A percentile compares a stretch with the other conserved stretches of the same genome.
Conservation (phyloP, 2,888 invertebrate species). For the Polydrusus tereticollis region DNA sequence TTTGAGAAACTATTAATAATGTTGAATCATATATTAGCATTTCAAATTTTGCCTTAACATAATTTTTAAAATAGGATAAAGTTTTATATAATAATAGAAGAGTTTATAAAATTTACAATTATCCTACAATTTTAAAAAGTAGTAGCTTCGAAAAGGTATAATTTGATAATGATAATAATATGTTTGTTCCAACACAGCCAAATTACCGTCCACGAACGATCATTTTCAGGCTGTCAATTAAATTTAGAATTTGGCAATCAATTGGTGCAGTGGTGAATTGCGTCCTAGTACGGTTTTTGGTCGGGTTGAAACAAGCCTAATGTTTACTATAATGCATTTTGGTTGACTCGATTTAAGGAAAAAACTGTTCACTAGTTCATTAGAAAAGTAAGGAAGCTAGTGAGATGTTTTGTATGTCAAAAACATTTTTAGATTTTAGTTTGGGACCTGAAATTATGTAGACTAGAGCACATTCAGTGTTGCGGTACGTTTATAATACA, state of each 20-base stretch:
- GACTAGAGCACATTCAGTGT: neutral
- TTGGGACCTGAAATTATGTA: slow-evolving; percentile 36
- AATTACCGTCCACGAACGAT: too few relatives aligned
- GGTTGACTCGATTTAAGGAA: neutral
- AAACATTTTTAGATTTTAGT: slow-evolving; percentile 16
- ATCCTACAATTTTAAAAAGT: neutral
- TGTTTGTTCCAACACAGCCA: too few relatives aligned
- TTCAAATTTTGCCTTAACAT: slow-evolving; percentile 43
- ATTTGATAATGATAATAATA: neutral
- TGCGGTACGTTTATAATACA: neutral
- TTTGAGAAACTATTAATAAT: slow-evolving; percentile 23
- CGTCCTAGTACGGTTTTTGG: too few relatives aligned
- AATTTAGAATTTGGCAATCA: too few relatives aligned
- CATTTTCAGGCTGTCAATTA: too few relatives aligned
- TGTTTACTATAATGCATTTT: neutral
- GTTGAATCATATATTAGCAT: slow-evolving; percentile 29
- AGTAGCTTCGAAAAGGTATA: neutral
- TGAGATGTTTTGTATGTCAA: neutral
- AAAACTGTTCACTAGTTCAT: neutral
- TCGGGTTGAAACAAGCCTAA: too few relatives aligned
- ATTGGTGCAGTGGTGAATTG: too few relatives aligned
- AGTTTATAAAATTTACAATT: neutral
- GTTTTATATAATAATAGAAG: slow-evolving; percentile 11
- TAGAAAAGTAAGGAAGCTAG: neutral
- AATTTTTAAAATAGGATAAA: slow-evolving; percentile 13